Base-by-base conservation (phyloP, 2,888 invertebrate species). In the Chesias legatella region DNA sequence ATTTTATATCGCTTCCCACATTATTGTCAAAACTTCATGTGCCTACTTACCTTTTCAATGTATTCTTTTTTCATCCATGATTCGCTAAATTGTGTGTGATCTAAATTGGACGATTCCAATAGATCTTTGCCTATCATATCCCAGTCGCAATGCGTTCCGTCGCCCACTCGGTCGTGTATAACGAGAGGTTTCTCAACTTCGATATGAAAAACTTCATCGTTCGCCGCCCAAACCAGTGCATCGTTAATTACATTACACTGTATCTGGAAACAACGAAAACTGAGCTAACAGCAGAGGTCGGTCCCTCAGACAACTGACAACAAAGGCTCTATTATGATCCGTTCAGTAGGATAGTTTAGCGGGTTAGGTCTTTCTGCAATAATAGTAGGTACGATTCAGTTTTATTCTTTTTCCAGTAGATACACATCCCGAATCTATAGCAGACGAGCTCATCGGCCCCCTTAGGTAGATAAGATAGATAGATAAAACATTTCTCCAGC, bases 11-110 rank as follows among this genome's bases (percentile, higher is more conserved):
- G n/a, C n/a, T n/a, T n/a, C n/a, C n/a, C n/a, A n/a, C n/a, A n/a
- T n/a, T n/a, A n/a, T n/a, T n/a, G n/a, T n/a, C n/a, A n/a, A n/a
- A n/a, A n/a, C n/a, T n/a, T n/a, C n/a, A n/a, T n/a, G n/a, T n/a
- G n/a, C 7, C 7, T 24, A 7, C 1, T 6, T 57, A 85, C 85
- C 78, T 78, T 83, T 25, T 69, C 60, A 26, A 82, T 67, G 44
- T 76, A 79, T 34, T 83, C 81, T 47, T 76, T 84, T 53, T 77
- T 82, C 67, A 85, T 55, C 83, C 83, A 85, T 23, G 77, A 60
- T 1, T 66, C 68, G 56, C 65, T 82, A 37, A 84, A 76, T 38
- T 79, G 66, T 6, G 73, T 72, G 23, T 73, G 67, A 39, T 81
- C 85, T 24, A 74, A 50, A 24, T 67, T 68, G 24, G 69, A 56